Base-by-base conservation (phyloP, 2,113 vertebrate genomes). In the Cacatua alba region DNA sequence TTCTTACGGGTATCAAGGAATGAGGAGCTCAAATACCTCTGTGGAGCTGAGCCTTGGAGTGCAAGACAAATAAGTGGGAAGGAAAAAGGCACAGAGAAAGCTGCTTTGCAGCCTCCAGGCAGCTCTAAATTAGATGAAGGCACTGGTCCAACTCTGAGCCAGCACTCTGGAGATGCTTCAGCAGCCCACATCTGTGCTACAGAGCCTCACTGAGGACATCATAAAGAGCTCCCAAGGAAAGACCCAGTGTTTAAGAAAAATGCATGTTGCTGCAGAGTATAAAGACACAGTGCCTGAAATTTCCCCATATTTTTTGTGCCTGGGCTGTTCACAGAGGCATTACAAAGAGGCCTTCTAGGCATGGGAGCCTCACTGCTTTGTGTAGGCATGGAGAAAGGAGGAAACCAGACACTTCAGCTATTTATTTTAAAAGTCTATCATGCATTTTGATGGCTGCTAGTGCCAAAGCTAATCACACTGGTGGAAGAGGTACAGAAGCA, bases 391-490 rank as follows among this genome's bases (percentile, higher is more conserved):
- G 63, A 62, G 31, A 43, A 90, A 85, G 29, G 59, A 80, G 43
- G 82, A 95, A 94, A 91, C 51, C 53, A 41, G 84, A 79, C 49
- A 67, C 69, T 91, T 72, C 43, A 59, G 41, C 46, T 94, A 74
- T 95, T 95, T 90, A 91, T 95, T 95, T 93, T 90, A 41, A 48
- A 89, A 87, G 53, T 53, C 63, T 53, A n/a, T 82, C 41, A 44
- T 37, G 57, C 87, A 92, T 92, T 65, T 90, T 25, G 21, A 60
- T 70, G 63, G n/a, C 49, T 87, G 69, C 57, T 88, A 63, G 41
- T 85, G 90, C 81, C 62, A 87, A 95, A 92, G 65, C 21, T 68
- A 89, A 79, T 87, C 67, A 77, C 44, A 19, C 31, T 63, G 43
- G 49, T 69, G 31, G 53, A 95, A 96, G 75, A 91, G 9, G 31